phyloP scores from a whole-genome alignment of 2,888 invertebrate genomes.

The Chrysotoxum bicinctum region DNA sequence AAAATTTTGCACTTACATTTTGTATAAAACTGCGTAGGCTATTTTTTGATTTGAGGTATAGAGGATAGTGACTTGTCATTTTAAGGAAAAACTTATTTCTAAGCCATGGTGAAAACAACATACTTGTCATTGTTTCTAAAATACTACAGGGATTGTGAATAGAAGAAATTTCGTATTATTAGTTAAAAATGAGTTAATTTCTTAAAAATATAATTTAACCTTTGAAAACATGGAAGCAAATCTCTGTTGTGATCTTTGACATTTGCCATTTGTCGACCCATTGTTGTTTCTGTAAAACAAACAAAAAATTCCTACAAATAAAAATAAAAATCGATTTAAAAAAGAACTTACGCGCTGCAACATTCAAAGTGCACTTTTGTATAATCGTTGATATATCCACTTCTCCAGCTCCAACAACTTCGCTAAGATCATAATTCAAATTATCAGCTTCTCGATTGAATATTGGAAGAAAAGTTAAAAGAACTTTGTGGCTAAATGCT shows the following conservation, averaged over 20 bases:
- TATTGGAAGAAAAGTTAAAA: slow-evolving; percentile 78
- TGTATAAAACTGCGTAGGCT: slow-evolving; percentile 76
- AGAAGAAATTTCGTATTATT: not conserved
- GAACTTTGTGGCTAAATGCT: slow-evolving; percentile 78
- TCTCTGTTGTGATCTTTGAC: slow-evolving; percentile 73
- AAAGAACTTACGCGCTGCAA: slow-evolving; percentile 77
- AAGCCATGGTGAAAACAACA: slow-evolving; percentile 79
- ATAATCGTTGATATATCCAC: slow-evolving; percentile 75
- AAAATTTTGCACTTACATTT: slow-evolving; percentile 73
- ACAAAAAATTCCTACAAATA: not conserved
- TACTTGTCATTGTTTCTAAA: slow-evolving; percentile 78
- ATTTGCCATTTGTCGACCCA: slow-evolving; percentile 76
- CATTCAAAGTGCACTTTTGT: slow-evolving; percentile 76
- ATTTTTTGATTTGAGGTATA: slow-evolving; percentile 75
- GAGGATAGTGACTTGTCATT: slow-evolving; percentile 74
- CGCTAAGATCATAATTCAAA: slow-evolving; percentile 74
- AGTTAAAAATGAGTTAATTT: not conserved
- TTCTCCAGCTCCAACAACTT: slow-evolving; percentile 72
- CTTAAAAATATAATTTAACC: slow-evolving; percentile 71
- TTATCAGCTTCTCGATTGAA: slow-evolving; percentile 77
- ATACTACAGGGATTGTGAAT: slow-evolving; percentile 71
- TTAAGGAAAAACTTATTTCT: slow-evolving; percentile 73
- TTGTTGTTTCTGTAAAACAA: slow-evolving; percentile 77
- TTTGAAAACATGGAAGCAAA: slow-evolving; percentile 77
- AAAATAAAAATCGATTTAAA: not conserved